A percentile compares a stretch with the other conserved stretches of the same genome.
phyloP scores from a whole-genome alignment of 2,888 invertebrate genomes.

The Trichacis sp. region DNA sequence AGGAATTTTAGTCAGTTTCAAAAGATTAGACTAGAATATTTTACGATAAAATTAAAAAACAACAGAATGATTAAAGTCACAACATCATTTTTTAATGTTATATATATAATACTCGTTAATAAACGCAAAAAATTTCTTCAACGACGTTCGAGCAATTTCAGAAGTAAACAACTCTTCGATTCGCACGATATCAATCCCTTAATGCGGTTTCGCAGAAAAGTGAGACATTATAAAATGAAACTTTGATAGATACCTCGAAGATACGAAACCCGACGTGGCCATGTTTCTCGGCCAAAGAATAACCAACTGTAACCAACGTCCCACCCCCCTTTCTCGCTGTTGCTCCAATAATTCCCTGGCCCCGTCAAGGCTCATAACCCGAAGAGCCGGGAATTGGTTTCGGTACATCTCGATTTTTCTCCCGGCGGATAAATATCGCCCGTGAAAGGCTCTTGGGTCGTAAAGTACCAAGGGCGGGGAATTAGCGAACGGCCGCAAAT shows the following conservation, averaged over 20 bases:
- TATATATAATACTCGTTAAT: too few species aligned
- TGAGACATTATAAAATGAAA: neutral
- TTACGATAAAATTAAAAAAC: too few species aligned
- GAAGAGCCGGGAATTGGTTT: constrained; percentile 32
- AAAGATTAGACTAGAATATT: too few species aligned
- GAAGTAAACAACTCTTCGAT: too few species aligned
- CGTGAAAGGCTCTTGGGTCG: constrained; percentile 32
- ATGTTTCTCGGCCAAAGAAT: constrained; percentile 43
- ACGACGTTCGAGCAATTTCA: too few species aligned
- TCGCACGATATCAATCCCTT: too few species aligned
- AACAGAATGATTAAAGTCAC: too few species aligned
- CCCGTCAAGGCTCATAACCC: constrained; percentile 38
- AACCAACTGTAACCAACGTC: constrained; percentile 39
- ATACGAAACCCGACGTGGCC: constrained; percentile 28
- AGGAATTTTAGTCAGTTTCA: too few species aligned
- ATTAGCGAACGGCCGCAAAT: constrained; percentile 56
- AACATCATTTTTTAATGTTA: too few species aligned
- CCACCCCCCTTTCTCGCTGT: constrained; percentile 46
- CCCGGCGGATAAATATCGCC: constrained; percentile 32
- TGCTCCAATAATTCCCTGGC: constrained; percentile 43
- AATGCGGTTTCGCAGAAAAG: neutral
- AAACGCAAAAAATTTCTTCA: too few species aligned
- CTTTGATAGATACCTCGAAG: too few species aligned
- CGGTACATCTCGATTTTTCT: constrained; percentile 36
- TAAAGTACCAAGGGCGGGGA: constrained; percentile 52